Conservation (phyloP, 2,888 invertebrate genomes). For the Nyleta sp. region DNA sequence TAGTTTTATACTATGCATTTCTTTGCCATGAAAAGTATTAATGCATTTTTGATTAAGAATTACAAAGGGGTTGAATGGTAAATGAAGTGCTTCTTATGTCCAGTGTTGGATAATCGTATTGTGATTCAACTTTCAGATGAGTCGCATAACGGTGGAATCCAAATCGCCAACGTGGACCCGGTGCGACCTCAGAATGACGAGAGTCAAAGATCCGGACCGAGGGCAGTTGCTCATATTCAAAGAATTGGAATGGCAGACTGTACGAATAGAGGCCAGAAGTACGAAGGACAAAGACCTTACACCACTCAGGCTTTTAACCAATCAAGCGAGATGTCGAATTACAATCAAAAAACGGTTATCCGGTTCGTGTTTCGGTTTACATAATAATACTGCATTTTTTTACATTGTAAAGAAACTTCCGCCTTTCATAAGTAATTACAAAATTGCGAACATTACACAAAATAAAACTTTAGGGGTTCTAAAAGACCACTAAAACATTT, state of each 20-base stretch:
- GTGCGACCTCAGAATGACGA: conserved; percentile 94
- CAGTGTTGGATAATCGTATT: too few species aligned
- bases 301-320: conserved; percentile 95
- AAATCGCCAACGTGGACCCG: conserved; percentile 95
- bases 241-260: conserved; percentile 98
- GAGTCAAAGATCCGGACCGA: conserved; percentile 94
- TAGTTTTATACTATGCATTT: too few species aligned
- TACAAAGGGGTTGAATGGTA: too few species aligned
- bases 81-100: too few species aligned
- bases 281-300: conserved; percentile 90
- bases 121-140: conserved; percentile 85
- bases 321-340: conserved; percentile 96
- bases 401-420: neutral
- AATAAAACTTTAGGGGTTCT: too few species aligned
- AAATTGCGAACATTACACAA: too few species aligned
- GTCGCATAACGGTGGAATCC: conserved; percentile 96
- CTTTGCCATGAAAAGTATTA: too few species aligned
- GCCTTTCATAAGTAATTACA: neutral
- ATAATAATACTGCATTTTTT: too few species aligned
- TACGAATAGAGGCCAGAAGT: conserved; percentile 96
- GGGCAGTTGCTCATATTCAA: conserved; percentile 98
- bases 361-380: too few species aligned
- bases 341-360: conserved; percentile 96
- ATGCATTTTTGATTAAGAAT: too few species aligned
- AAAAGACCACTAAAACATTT: too few species aligned